Percentiles rank a stretch among this genome's conserved stretches.
Evolutionary conservation across 2,888 invertebrate species (phyloP).

Genomic region (Phalangium opilio): DNA sequence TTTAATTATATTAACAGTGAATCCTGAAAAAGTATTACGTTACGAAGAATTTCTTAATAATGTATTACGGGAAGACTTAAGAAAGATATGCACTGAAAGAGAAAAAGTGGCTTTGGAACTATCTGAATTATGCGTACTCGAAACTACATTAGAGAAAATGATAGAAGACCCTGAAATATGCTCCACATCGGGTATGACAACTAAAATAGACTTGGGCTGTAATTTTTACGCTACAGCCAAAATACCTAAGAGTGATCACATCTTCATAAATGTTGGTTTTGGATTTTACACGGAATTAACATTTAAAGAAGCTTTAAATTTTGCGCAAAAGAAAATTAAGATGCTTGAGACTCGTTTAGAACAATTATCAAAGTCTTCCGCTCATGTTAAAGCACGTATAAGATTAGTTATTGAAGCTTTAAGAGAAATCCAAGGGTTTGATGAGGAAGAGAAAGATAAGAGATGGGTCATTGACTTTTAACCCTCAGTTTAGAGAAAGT

Average conservation of each 20-base stretch:
- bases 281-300: conserved; percentile 58
- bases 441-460: no score
- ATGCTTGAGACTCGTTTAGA: conserved; percentile 46
- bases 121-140: conserved; percentile 54
- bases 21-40: conserved; percentile 31
- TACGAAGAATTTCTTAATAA: conserved; percentile 66
- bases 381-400: conserved; percentile 20
- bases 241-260: conserved; percentile 45
- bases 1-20: no score
- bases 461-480: no score
- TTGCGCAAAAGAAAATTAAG: conserved; percentile 51
- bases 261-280: conserved; percentile 57
- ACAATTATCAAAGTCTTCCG: conserved; percentile 39
- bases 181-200: conserved; percentile 43
- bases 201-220: conserved; percentile 64
- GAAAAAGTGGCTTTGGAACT: conserved; percentile 48
- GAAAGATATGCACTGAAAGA: conserved; percentile 37
- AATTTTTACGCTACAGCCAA: conserved; percentile 66
- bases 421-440: no score
- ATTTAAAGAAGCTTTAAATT: conserved; percentile 50
- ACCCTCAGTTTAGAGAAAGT: no score
- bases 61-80: conserved; percentile 53
- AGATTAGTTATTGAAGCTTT: conserved; percentile 15
- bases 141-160: conserved; percentile 47
- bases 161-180: conserved; percentile 35